Evolutionary conservation across 1,140 invertebrate species (phyloP).

Genomic region (Galleria mellonella): DNA sequence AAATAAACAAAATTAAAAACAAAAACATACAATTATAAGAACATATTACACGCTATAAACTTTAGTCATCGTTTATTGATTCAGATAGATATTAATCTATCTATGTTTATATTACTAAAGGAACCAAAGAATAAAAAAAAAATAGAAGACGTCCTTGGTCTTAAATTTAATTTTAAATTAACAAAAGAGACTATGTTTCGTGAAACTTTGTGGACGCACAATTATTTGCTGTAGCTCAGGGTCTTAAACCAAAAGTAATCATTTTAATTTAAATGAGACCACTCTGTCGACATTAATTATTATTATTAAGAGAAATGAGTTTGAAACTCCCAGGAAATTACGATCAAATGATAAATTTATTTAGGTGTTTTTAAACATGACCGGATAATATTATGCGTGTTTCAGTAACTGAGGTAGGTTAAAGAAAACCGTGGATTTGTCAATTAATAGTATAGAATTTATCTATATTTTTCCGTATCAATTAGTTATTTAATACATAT

Average conservation of each 20-base stretch:
- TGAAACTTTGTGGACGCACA: slow-evolving; percentile 10
- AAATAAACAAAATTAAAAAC: no score
- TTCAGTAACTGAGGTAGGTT: neutral
- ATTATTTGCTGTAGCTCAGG: slow-evolving; percentile 12
- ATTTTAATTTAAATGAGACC: slow-evolving; percentile 16
- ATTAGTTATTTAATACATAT: no score
- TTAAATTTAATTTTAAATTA: slow-evolving; percentile 1
- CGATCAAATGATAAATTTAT: neutral
- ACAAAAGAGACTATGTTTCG: slow-evolving; percentile 12
- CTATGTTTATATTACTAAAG: no score
- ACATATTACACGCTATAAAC: no score
- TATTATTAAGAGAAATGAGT: slow-evolving; percentile 15
- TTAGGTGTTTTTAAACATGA: neutral
- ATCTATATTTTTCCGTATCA: no score
- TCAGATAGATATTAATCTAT: no score
- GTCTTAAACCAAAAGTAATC: slow-evolving; percentile 15
- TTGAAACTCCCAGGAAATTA: neutral
- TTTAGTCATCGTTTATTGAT: no score
- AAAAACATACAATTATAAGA: no score
- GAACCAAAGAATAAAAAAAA: no score
- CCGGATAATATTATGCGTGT: neutral
- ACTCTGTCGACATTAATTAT: slow-evolving; percentile 15
- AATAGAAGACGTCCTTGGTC: no score
- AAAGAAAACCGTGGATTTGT: no score
- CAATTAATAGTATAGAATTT: no score